Conservation (phyloP, 2,888 invertebrate species). For the Copidosoma aretas region DNA sequence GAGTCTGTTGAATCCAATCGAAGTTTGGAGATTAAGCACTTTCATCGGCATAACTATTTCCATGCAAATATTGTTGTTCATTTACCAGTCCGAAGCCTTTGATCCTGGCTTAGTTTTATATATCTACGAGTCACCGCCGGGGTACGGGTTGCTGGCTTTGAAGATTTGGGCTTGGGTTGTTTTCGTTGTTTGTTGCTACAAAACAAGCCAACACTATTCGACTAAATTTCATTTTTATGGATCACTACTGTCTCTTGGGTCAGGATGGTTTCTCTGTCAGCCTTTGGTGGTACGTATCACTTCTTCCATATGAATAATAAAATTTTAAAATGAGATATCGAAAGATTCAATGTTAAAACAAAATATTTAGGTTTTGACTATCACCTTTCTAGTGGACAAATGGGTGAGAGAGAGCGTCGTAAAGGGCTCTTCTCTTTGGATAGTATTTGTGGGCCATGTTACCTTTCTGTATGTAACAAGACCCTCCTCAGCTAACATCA, state of each 20-base stretch:
- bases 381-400: conserved; percentile 69
- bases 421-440: conserved; percentile 54
- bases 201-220: conserved; percentile 49
- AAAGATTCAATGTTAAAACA: conserved; percentile 11
- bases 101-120: conserved; percentile 92
- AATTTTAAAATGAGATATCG: not conserved
- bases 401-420: conserved; percentile 81
- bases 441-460: conserved; percentile 53
- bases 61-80: conserved; percentile 77
- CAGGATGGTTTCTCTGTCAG: conserved; percentile 56
- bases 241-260: conserved; percentile 54
- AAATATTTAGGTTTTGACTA: conserved; percentile 73
- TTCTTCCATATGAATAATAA: not conserved
- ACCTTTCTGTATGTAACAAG: conserved; percentile 55
- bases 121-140: conserved; percentile 89
- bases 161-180: conserved; percentile 83
- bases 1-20: conserved; percentile 75
- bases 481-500: conserved; percentile 52
- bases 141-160: conserved; percentile 80
- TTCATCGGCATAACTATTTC: conserved; percentile 81
- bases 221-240: conserved; percentile 54
- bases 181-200: conserved; percentile 67
- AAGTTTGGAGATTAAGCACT: conserved; percentile 77
- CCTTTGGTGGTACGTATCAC: conserved; percentile 51
- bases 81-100: conserved; percentile 84